A percentile compares a stretch with the other conserved stretches of the same genome.
These are phyloP conservation scores for Pelvicachromis taeniatus DNA, from an alignment of 2,113 vertebrate species.

Conservation along the genomic window DNA sequence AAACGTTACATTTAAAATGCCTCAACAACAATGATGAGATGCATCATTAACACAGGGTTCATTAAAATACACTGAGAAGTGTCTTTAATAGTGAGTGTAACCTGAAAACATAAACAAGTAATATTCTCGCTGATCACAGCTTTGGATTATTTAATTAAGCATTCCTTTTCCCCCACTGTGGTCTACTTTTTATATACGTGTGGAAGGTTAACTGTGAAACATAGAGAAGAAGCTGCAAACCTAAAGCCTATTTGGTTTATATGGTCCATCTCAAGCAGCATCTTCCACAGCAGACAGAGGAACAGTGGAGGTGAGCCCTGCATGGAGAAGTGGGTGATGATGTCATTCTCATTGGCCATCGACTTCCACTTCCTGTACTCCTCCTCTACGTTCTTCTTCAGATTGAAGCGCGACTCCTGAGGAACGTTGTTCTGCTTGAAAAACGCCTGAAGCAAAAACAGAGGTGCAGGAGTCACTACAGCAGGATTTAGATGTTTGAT, in stretches of 20 bases:
- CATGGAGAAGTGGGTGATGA: slow-evolving; percentile 93
- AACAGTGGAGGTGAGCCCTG: slow-evolving; percentile 93
- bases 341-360: slow-evolving; percentile 94
- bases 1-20: neutral
- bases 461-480: neutral
- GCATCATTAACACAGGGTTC: neutral
- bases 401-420: slow-evolving; percentile 96
- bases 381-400: slow-evolving; percentile 99
- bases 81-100: neutral
- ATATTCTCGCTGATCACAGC: neutral
- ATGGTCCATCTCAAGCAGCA: slow-evolving; percentile 96
- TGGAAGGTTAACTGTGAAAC: neutral
- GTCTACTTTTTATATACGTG: neutral
- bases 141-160: neutral
- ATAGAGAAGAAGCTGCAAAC: slow-evolving; percentile 52
- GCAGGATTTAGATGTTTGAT: neutral
- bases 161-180: accelerated
- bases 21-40: neutral
- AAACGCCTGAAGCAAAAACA: slow-evolving; percentile 80
- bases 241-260: slow-evolving; percentile 98
- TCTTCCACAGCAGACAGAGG: slow-evolving; percentile 98
- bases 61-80: neutral
- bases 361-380: slow-evolving; percentile 99
- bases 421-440: slow-evolving; percentile 99
- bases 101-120: neutral